Percentiles rank a stretch among this genome's conserved stretches.
phyloP scores from a whole-genome alignment of 1,140 invertebrate genomes.

The Contarinia nasturtii region DNA sequence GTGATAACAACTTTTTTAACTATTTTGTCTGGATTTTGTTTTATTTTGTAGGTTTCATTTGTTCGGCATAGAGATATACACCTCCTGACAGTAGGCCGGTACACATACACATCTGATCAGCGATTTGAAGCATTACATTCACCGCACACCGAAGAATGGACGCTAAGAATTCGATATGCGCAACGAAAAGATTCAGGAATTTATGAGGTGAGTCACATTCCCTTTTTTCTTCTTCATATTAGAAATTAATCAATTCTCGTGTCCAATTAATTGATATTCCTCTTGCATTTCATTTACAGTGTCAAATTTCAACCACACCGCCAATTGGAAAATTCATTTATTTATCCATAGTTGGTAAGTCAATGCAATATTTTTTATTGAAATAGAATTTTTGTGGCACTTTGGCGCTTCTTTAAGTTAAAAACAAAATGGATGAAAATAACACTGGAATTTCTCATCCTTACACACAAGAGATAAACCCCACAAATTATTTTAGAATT shows the following conservation, averaged over 20 bases:
- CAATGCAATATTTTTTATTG: background rate
- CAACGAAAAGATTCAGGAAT: slow-evolving; percentile 60
- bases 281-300: slow-evolving; percentile 38
- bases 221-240: too few species aligned
- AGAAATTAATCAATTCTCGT: too few species aligned
- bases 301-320: slow-evolving; percentile 72
- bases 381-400: too few species aligned
- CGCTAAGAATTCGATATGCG: slow-evolving; percentile 50
- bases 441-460: too few species aligned
- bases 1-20: background rate
- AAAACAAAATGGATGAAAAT: too few species aligned
- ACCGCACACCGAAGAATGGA: slow-evolving; percentile 58
- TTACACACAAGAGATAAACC: too few species aligned
- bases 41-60: slow-evolving; percentile 56
- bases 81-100: slow-evolving; percentile 61
- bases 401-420: too few species aligned
- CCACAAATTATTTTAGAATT: too few species aligned
- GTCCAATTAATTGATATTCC: background rate
- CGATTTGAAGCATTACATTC: slow-evolving; percentile 58
- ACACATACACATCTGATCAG: slow-evolving; percentile 74
- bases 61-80: slow-evolving; percentile 71
- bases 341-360: slow-evolving; percentile 65
- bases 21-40: background rate
- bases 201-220: too few species aligned
- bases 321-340: slow-evolving; percentile 58